These are phyloP conservation scores for Eupithecia centaureata DNA, from an alignment of 2,888 invertebrate species.

Conservation along the genomic window DNA sequence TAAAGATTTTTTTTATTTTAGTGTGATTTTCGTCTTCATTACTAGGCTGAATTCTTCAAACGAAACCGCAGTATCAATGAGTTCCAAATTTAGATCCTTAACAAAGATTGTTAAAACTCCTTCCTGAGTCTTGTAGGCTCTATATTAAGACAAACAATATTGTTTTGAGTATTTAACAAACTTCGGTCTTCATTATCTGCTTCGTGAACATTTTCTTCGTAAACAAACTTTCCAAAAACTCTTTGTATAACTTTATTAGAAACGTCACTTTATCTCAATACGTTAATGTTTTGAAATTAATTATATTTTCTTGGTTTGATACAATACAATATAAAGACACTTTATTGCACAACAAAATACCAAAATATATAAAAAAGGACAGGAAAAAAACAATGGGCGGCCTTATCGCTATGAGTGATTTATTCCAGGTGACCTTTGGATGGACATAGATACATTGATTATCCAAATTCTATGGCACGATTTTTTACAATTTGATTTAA, in stretches of 20 bases:
- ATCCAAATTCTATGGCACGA: too few relatives aligned
- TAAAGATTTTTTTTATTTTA: too few relatives aligned
- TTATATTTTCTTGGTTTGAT: not conserved
- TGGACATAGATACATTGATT: too few relatives aligned
- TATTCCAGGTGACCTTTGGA: too few relatives aligned
- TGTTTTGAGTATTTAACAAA: slow-evolving; percentile 8
- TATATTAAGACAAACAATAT: slow-evolving; percentile 3
- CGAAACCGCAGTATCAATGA: not conserved
- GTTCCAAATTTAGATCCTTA: not conserved
- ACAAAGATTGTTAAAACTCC: not conserved
- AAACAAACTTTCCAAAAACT: slow-evolving; percentile 1
- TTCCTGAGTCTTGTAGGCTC: not conserved
- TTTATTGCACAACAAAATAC: too few relatives aligned
- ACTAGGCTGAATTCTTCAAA: not conserved
- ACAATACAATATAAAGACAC: too few relatives aligned
- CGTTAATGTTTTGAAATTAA: not conserved
- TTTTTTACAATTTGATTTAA: too few relatives aligned
- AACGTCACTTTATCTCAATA: slow-evolving; percentile 2
- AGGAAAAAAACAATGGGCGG: too few relatives aligned
- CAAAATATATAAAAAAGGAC: too few relatives aligned
- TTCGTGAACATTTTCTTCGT: slow-evolving; percentile 5
- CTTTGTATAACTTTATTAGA: slow-evolving; percentile 4
- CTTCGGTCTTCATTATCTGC: slow-evolving; percentile 9
- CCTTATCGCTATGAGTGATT: too few relatives aligned
- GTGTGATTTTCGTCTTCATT: too few relatives aligned